Base-by-base conservation (phyloP, 2,888 invertebrate genomes). In the Leptinotarsa haldemani region DNA sequence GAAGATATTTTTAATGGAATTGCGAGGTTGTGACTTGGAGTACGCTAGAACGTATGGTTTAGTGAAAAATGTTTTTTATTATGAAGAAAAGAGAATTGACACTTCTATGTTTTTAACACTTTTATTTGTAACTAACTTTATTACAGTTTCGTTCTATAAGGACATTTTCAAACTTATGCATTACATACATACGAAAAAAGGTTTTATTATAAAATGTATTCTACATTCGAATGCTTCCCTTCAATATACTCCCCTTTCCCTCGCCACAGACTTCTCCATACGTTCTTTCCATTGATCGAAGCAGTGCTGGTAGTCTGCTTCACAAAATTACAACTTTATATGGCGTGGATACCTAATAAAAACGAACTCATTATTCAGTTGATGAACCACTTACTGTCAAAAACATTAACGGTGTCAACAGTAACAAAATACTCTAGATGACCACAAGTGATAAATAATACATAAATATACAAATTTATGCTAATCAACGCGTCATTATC, bases 401-500 rank as follows among this genome's bases (percentile, higher is more conserved):
- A 61, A 30, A 30, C 61, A 30, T 61, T 61, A n/a, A 40, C 16
- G 40, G 56, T n/a, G 40, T 30, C n/a, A 61, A 61, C 61, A 61
- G n/a, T 40, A 61, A 61, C 61, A 61, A 61, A 61, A 61, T 61
- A 61, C 61, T 61, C 61, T 61, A 40, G 25, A 61, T 61, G 61
- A 30, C 18, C 40, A 4, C 30, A 18, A 25, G 61, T 61, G 61
- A 61, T 61, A 9, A 61, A 61, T 61, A 16, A 61, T 61, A 30
- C 61, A 56, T 7, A 58, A 16, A 20, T 56, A 68, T 68, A 52
- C 68, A 68, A 72, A 72, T 72, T 68, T 64, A 72, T 64, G 72
- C 4, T 68, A 72, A 72, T 72, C 72, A 40, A 15, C 25, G 46
- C 52, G 67, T 72, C 68, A 68, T 72, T 61, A 72, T 61, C 68